Base-by-base conservation (phyloP, 2,888 invertebrate species). In the Seira musarum region DNA sequence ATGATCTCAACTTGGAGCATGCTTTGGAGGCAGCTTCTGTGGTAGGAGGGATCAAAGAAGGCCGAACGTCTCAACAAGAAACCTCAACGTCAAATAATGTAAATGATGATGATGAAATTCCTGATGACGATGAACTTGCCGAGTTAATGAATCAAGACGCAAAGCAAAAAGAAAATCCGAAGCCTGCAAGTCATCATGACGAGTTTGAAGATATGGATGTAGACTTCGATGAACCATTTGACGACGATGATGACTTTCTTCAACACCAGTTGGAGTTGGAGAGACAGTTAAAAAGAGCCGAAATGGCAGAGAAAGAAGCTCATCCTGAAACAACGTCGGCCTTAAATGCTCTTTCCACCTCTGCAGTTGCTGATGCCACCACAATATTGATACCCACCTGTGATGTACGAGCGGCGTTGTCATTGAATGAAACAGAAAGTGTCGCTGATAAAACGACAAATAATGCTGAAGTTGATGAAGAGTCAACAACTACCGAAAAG, bases 71-170 rank as follows among this genome's bases (percentile, higher is more conserved):
- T 2, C 53, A 53, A 8, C 53, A 53, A 30, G 30, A n/a, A n/a
- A n/a, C n/a, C n/a, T n/a, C 30, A 30, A 30, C 30, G 30, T 2
- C n/a, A 15, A 53, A 53, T 15, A 53, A 17, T 53, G 53, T 46
- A n/a, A 15, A 24, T 30, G 60, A 63, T 40, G 21, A 22, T 3
- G 63, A 72, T 24, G 75, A 68, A 17, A 63, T 75, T 68, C 75
- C 69, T 6, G 75, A 75, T 30, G 69, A 69, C 35, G 75, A 75
- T 22, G 74, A 74, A 53, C 17, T 53, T 13, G 17, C 22, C 67
- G 65, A 21, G 30, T 74, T 13, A 25, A 67, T 21, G 57, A 22
- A 65, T 2, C 2, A 40, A 17, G n/a, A 13, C 3, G 53, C 53
- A n/a, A 53, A 13, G 2, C 3, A 8, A 30, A 30, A 30, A 2